Evolutionary conservation across 2,113 vertebrate genomes (phyloP), one percentile per base, ranked within the genome.

Genomic region (Riparia riparia): DNA sequence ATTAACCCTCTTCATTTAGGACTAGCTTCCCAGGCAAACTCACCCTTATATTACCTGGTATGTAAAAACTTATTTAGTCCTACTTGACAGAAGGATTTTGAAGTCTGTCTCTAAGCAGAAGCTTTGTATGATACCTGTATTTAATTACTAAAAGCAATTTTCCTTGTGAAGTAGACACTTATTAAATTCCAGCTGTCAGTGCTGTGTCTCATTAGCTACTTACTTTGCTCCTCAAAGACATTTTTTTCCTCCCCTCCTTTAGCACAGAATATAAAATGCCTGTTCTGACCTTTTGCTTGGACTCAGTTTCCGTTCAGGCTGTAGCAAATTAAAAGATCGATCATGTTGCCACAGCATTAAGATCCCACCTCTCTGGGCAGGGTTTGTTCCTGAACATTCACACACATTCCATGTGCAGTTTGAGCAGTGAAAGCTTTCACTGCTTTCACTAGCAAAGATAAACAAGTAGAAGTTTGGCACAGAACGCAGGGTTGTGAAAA

Each of bases 151-250:
- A 76, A 50, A 85, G 92, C 84, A 95, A 61, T 88, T 96, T 97
- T 95, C 60, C 94, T 61, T 93, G 91, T 87, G 89, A 96, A 96
- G 95, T 89, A 65, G 83, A 95, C 92, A 95, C 90, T 93, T 96
- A 95, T 77, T 96, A 94, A 95, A 95, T 96, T 96, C 91, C 95
- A 95, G 83, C 91, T 95, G 96, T 95, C 95, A 95, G 72, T 96
- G 81, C 97, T 98, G 98, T 97, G 86, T 98, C 94, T 97, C 91
- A 97, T 97, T 98, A 98, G 93, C 78, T 85, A 76, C 91, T 92
- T 95, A 93, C 92, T 98, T 98, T 93, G 95, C 97, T 96, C 95
- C 98, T 98, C 96, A 98, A 96, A 98, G 97, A 96, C 96, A 53
- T 86, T 87, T 95, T 92, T 91, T 97, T 94, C 26, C 68, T 94